Conservation (phyloP, 1,140 invertebrate species). For the Caenorhabditis latens region DNA sequence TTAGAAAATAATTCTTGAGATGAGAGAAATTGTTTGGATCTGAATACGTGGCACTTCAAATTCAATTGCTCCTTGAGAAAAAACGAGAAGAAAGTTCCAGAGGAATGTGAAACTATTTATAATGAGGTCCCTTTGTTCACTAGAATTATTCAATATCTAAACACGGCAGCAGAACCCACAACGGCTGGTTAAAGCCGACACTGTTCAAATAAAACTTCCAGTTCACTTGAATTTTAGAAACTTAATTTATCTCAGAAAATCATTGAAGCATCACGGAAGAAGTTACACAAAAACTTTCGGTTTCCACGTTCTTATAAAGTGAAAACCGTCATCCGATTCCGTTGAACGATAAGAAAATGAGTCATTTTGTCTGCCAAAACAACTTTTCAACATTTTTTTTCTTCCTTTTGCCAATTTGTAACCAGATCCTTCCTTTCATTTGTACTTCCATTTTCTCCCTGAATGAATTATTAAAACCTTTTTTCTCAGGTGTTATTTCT, state of each 20-base stretch:
- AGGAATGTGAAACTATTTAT: neutral
- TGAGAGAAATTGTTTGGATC: neutral
- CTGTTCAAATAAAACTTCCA: neutral
- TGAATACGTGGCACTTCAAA: slow-evolving; percentile 7
- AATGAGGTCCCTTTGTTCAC: too few relatives aligned
- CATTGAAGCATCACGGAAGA: neutral
- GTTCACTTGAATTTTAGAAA: neutral
- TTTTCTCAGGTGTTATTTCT: neutral
- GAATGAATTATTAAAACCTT: slow-evolving; percentile 20
- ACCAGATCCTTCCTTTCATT: neutral
- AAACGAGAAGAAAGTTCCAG: neutral
- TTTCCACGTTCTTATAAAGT: neutral
- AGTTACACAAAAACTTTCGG: neutral
- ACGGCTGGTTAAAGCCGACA: too few relatives aligned
- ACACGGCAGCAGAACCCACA: too few relatives aligned
- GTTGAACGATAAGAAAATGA: neutral
- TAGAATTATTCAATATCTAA: too few relatives aligned
- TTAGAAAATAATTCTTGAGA: neutral
- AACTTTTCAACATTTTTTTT: neutral
- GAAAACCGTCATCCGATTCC: neutral
- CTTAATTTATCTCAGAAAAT: neutral
- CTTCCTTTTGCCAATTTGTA: slow-evolving; percentile 4
- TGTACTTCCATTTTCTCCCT: neutral
- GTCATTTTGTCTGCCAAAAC: neutral
- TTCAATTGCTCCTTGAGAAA: neutral